A percentile compares a stretch with the other conserved stretches of the same genome.
phyloP scores from a whole-genome alignment of 2,888 invertebrate genomes.

The Cataglyphis cursor region DNA sequence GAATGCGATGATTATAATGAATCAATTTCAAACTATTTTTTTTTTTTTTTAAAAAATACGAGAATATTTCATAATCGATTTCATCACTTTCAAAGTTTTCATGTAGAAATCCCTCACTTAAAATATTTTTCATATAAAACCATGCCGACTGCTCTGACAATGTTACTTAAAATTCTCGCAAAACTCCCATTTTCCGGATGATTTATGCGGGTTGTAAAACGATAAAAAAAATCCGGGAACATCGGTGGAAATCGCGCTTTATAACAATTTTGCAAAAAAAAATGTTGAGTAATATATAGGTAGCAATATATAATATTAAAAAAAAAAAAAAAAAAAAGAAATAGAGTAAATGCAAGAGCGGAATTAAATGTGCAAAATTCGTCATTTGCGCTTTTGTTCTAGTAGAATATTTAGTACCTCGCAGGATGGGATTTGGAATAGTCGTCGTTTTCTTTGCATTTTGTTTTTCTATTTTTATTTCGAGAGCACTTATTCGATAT shows the following conservation, averaged over 20 bases:
- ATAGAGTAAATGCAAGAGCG: neutral
- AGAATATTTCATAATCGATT: neutral
- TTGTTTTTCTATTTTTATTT: constrained; percentile 26
- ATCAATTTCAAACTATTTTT: neutral
- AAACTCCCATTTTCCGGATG: constrained; percentile 45
- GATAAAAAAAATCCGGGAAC: constrained; percentile 34
- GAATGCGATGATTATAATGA: neutral
- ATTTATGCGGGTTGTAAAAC: constrained; percentile 37
- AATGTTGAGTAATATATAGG: constrained; percentile 32
- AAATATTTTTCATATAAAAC: constrained; percentile 46
- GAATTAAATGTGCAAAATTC: constrained; percentile 47
- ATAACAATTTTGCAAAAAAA: constrained; percentile 42
- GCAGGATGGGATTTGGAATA: neutral
- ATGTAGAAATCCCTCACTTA: constrained; percentile 20
- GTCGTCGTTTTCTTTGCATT: neutral
- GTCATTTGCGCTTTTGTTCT: constrained; percentile 6
- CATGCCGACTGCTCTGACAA: constrained; percentile 24
- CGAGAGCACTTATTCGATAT: constrained; percentile 46
- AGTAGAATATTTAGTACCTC: neutral
- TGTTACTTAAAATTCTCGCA: constrained; percentile 49
- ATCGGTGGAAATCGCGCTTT: constrained; percentile 35
- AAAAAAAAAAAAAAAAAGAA: neutral
- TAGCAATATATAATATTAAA: neutral
- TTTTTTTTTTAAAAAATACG: neutral
- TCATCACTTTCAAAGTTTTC: constrained; percentile 23